Base-by-base conservation (phyloP, 2,113 vertebrate genomes). In the Rhinoderma darwinii region DNA sequence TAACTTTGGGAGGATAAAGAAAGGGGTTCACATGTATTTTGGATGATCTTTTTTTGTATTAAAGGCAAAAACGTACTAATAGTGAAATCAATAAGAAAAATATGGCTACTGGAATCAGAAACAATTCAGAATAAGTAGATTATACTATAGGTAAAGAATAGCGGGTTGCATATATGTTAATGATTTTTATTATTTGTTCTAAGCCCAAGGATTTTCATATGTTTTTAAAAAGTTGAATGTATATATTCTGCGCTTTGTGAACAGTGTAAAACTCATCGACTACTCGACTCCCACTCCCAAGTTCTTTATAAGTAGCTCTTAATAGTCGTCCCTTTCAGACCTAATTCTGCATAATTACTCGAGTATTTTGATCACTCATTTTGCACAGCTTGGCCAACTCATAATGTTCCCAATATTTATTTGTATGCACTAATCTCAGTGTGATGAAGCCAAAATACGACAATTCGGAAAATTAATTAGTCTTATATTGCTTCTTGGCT, bases 381-480 rank as follows among this genome's bases (percentile, higher is more conserved):
- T 81, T 81, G 54, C 54, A 81, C 78, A 63, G 78, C 54, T 82
- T 39, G 77, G 30, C 32, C 51, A 35, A 37, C 50, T 37, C 35
- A 9, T 39, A 80, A 80, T 37, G 22, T 80, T 44, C 79, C 59
- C 79, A 82, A 82, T 63, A 63, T 66, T 82, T 82, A 82, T 44
- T 63, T 44, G 56, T 66, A 20, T 30, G 37, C 56, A 2, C 37
- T 63, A 82, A 82, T 43, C 79, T 82, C 77, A 3, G 51, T 3
- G 20, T 80, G 77, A 59, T 37, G 51, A 80, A 59, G 32, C 32
- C 77, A 80, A 80, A 80, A 80, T 51, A 80, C 51, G 50, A 80
- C 77, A 59, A 80, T 80, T 56, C 50, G 14, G 32, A 80, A 44
- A 82, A 81, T 81, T 15, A 63, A 82, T 82, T 41, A 80, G 77